Percentiles rank a stretch among this genome's conserved stretches.
Evolutionary conservation across 2,113 vertebrate genomes (phyloP).

Genomic region (Eurystomus gularis): DNA sequence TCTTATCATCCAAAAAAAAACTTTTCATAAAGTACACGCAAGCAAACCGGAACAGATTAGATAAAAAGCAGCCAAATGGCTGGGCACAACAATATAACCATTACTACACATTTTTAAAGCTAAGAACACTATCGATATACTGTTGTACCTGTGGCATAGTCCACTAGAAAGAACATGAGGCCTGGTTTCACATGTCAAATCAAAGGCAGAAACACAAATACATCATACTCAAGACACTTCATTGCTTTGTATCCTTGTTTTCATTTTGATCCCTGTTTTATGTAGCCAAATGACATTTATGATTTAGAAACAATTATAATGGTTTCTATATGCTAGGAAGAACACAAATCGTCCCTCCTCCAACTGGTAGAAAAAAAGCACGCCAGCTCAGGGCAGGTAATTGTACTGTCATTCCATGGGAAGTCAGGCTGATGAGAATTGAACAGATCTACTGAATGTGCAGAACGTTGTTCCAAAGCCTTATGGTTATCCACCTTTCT

Average conservation of each 20-base stretch:
- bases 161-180: not conserved
- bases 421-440: not conserved
- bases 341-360: not conserved
- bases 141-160: not conserved
- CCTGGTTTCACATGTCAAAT: not conserved
- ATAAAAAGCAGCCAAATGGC: not conserved
- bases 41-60: not conserved
- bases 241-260: not conserved
- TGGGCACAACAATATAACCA: not conserved
- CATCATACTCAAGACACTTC: not conserved
- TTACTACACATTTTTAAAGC: not conserved
- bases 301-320: not conserved
- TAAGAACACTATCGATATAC: not conserved
- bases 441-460: not conserved
- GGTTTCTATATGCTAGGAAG: not conserved
- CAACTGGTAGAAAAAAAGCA: not conserved
- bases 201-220: not conserved
- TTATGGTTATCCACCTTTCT: not conserved
- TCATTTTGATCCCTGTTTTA: not conserved
- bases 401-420: not conserved
- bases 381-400: not conserved
- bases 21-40: not conserved
- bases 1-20: not conserved
- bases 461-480: not conserved
- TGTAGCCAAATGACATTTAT: not conserved